Evolutionary conservation across 2,797 vertebrate species (phyloP).

Genomic region (Thalassophryne amazonica): DNA sequence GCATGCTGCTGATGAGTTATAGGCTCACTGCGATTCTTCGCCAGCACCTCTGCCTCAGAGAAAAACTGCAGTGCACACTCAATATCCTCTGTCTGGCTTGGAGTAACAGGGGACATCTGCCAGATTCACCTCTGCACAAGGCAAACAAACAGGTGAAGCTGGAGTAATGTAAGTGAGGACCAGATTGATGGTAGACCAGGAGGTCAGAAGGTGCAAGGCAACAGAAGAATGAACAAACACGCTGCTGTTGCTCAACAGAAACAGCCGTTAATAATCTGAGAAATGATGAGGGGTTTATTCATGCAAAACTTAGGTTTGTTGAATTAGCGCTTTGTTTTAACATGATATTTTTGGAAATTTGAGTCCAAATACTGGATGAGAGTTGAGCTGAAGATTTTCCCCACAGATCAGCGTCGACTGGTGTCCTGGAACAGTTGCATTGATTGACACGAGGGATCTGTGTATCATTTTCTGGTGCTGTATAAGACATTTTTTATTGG

Average conservation of each 20-base stretch:
- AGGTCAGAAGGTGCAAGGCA: slow-evolving; percentile 43
- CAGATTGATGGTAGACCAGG: slow-evolving; percentile 37
- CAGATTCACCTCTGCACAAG: slow-evolving; percentile 39
- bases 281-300: background rate
- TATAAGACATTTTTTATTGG: too few species aligned
- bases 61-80: slow-evolving; percentile 45
- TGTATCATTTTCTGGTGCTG: too few species aligned
- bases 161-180: slow-evolving; percentile 16
- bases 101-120: slow-evolving; percentile 6
- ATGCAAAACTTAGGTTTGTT: slow-evolving; percentile 9
- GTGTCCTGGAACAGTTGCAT: too few species aligned
- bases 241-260: slow-evolving; percentile 51
- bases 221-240: slow-evolving; percentile 50
- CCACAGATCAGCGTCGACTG: too few species aligned
- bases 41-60: slow-evolving; percentile 37
- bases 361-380: too few species aligned
- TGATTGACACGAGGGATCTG: too few species aligned
- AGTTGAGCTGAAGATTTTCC: too few species aligned
- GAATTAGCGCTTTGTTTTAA: too few species aligned
- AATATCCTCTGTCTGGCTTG: slow-evolving; percentile 21
- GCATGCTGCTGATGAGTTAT: slow-evolving; percentile 64
- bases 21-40: slow-evolving; percentile 27
- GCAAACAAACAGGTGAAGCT: slow-evolving; percentile 59
- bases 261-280: slow-evolving; percentile 37
- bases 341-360: too few species aligned